Base-by-base conservation (phyloP, 2,888 invertebrate species). In the Stomorhina lunata region DNA sequence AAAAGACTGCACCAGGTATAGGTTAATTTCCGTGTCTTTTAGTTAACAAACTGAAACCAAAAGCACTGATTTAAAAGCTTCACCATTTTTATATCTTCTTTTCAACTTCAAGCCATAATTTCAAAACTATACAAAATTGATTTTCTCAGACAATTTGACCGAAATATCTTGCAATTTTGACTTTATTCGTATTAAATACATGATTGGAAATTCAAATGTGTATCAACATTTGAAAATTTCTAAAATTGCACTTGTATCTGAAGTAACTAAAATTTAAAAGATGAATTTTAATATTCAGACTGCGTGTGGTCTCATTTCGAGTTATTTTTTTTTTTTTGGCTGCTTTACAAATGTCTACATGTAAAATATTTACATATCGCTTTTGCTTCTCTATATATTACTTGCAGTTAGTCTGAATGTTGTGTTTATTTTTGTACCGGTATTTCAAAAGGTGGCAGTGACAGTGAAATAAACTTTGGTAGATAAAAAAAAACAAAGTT, bases 211-310 rank as follows among this genome's bases (percentile, higher is more conserved):
- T n/a, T n/a, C n/a, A n/a, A n/a, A n/a, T n/a, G n/a, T n/a, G n/a
- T n/a, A n/a, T n/a, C n/a, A n/a, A n/a, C n/a, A n/a, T n/a, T n/a
- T n/a, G n/a, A n/a, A n/a, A n/a, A n/a, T n/a, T n/a, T n/a, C n/a
- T n/a, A n/a, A n/a, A n/a, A n/a, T n/a, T n/a, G n/a, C n/a, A n/a
- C n/a, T n/a, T n/a, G n/a, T n/a, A n/a, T n/a, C n/a, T n/a, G n/a
- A n/a, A n/a, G n/a, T 20, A 34, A 27, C 4, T 9, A 12, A 84
- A 86, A 85, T 87, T 88, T 88, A 71, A 85, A 87, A 87, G 87
- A 88, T 88, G 87, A 86, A 88, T 88, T 89, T 88, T 89, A 89
- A 89, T 88, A 88, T 88, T 88, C 88, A 85, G 84, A 85, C 86
- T 87, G 88, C 87, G 88, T 89, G 86, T 88, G 88, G 87, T 87